Conservation (phyloP, 2,797 vertebrate genomes). For the Propithecus perrieri region DNA sequence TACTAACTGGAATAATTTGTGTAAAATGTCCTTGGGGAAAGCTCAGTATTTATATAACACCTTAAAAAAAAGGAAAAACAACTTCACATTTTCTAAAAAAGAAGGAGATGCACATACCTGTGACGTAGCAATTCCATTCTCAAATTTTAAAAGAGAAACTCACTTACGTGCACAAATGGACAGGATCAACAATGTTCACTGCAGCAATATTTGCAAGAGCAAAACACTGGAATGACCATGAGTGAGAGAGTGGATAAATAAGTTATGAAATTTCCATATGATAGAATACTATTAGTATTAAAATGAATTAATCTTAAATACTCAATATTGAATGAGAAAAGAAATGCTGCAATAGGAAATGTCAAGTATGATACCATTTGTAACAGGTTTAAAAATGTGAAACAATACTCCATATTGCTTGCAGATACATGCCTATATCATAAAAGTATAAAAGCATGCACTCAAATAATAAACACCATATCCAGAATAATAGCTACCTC, state of each 20-base stretch:
- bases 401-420: background rate
- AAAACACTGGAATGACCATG: background rate
- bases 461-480: background rate
- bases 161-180: background rate
- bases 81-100: background rate
- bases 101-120: background rate
- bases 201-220: background rate
- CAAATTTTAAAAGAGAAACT: background rate
- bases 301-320: background rate
- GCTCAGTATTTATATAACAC: background rate
- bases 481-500: background rate
- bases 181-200: fast-evolving
- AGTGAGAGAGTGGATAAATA: fast-evolving
- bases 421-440: background rate
- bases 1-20: background rate
- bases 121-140: background rate
- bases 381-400: background rate
- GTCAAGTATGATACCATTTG: background rate
- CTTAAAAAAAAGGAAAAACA: background rate
- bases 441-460: background rate
- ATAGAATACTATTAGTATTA: background rate
- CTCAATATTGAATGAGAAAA: background rate
- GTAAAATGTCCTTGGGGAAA: background rate
- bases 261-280: background rate
- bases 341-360: background rate